A percentile compares a stretch with the other conserved stretches of the same genome.
phyloP scores from a whole-genome alignment of 1,140 invertebrate genomes.

The Bactericera cockerelli region DNA sequence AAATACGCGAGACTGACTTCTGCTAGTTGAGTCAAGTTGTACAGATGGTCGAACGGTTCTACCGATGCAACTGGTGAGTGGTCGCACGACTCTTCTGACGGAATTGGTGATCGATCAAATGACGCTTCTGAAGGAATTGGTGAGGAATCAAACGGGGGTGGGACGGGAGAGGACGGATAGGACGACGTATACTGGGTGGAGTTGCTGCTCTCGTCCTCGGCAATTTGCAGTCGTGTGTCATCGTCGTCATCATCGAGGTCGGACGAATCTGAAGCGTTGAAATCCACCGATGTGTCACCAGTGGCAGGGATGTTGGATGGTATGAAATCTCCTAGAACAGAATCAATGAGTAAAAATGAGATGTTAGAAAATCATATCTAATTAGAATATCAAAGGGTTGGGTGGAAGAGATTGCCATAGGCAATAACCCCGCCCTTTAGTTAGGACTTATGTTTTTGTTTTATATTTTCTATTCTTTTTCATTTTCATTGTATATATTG shows the following conservation, averaged over 20 bases:
- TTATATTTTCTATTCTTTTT: too few species aligned
- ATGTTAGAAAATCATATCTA: neutral
- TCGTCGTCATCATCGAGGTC: conserved; percentile 4
- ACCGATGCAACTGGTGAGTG: neutral
- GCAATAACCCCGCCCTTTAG: too few species aligned
- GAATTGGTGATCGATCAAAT: too few species aligned
- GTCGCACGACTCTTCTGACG: too few species aligned
- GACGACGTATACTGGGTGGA: neutral
- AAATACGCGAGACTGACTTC: conserved; percentile 44
- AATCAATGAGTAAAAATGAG: too few species aligned
- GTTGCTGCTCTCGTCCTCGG: neutral
- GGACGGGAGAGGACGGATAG: neutral
- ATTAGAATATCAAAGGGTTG: neutral
- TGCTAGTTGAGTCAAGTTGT: conserved; percentile 55
- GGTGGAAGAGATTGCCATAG: too few species aligned
- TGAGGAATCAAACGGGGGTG: too few species aligned
- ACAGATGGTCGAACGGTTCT: conserved; percentile 39
- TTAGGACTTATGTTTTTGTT: too few species aligned
- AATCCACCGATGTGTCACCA: neutral
- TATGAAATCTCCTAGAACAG: too few species aligned
- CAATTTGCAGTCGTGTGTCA: neutral
- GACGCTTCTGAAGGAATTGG: too few species aligned
- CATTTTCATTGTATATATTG: too few species aligned
- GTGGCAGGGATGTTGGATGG: too few species aligned
- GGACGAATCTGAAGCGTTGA: neutral